phyloP scores from a whole-genome alignment of 64 coral and sea anemone genomes.

The Anthopleura sola region DNA sequence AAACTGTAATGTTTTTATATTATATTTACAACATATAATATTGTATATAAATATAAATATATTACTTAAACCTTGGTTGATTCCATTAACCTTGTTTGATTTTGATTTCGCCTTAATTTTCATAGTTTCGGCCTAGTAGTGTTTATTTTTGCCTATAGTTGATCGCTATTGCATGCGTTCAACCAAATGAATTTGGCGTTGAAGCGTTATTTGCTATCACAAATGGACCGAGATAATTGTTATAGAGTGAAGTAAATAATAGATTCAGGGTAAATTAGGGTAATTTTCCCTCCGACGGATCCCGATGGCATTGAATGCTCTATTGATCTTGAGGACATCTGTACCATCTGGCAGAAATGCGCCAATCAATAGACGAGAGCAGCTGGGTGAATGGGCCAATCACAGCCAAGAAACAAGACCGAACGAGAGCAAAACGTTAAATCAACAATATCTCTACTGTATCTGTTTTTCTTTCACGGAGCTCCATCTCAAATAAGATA shows the following conservation, averaged over 20 bases:
- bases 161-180: not conserved
- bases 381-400: conserved; percentile 79
- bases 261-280: conserved; percentile 86
- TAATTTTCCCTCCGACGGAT: conserved; percentile 65
- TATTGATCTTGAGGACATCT: conserved; percentile 70
- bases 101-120: conserved; percentile 12
- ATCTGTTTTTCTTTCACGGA: conserved; percentile 63
- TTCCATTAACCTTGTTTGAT: not conserved
- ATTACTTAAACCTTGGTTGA: not conserved
- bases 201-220: conserved; percentile 18
- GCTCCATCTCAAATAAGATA: conserved; percentile 55
- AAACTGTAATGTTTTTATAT: not conserved
- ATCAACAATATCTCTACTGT: conserved; percentile 78
- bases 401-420: conserved; percentile 24
- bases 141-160: not conserved
- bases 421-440: conserved; percentile 72
- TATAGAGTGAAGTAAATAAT: conserved; percentile 93
- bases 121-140: not conserved
- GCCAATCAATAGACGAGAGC: conserved; percentile 64
- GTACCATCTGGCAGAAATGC: conserved; percentile 65
- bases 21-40: not conserved
- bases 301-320: conserved; percentile 68
- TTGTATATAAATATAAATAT: not conserved
- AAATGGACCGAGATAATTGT: conserved; percentile 85
- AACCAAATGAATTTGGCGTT: conserved; percentile 17